Percentiles rank a stretch among this genome's conserved stretches.
phyloP scores from a whole-genome alignment of 2,888 invertebrate species.

The Plutella xylostella region DNA sequence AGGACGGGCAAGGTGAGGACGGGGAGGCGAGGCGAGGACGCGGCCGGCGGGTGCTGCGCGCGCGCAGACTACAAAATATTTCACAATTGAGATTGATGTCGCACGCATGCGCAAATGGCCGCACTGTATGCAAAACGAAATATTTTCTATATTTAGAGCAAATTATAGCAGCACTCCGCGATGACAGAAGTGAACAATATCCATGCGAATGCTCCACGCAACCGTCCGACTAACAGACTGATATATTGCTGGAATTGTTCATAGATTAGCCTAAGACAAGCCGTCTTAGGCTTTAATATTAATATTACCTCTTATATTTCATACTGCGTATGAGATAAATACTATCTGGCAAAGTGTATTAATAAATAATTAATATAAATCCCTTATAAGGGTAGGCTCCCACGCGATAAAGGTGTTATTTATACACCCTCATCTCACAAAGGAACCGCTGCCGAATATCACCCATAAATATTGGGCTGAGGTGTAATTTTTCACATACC shows the following conservation, averaged over 20 bases:
- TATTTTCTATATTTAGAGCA: slow-evolving; percentile 19
- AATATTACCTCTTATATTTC: no score
- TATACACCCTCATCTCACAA: slow-evolving; percentile 67
- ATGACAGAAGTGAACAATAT: not conserved
- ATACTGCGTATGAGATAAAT: no score
- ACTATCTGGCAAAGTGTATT: slow-evolving; percentile 21
- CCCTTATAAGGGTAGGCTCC: slow-evolving; percentile 66
- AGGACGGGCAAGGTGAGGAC: slow-evolving; percentile 29
- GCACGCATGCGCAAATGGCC: slow-evolving; percentile 67
- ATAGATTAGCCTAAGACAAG: no score
- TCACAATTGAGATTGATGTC: slow-evolving; percentile 68
- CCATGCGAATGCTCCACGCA: not conserved
- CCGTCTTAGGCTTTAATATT: no score
- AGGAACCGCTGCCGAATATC: slow-evolving; percentile 71
- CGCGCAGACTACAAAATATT: slow-evolving; percentile 61
- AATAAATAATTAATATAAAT: slow-evolving; percentile 68
- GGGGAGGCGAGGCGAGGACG: not conserved
- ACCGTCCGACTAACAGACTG: not conserved
- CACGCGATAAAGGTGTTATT: slow-evolving; percentile 70
- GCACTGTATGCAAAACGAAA: slow-evolving; percentile 65
- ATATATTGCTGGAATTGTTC: no score
- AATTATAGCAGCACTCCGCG: not conserved
- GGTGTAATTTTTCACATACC: slow-evolving; percentile 72
- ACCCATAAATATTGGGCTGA: slow-evolving; percentile 70
- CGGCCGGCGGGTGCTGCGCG: slow-evolving; percentile 21